Evolutionary conservation across 2,888 invertebrate genomes (phyloP).

Genomic region (Byasa hedistus): DNA sequence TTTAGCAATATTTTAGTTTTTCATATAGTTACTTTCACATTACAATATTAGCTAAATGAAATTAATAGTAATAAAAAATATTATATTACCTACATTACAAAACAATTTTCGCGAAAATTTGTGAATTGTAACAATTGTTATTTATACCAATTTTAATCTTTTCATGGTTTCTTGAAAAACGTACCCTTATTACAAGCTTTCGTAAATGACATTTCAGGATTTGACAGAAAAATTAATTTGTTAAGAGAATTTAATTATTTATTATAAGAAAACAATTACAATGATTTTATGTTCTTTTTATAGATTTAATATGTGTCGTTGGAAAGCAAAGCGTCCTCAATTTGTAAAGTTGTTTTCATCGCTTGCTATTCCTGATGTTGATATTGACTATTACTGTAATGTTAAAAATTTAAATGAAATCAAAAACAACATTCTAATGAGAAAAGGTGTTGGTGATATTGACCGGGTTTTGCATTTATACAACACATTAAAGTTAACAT

Average conservation of each 20-base stretch:
- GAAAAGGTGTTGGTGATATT: constrained; percentile 86
- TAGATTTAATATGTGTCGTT: neutral
- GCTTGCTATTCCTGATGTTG: constrained; percentile 63
- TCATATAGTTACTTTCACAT: no score
- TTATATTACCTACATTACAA: no score
- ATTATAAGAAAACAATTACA: neutral
- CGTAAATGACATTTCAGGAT: neutral
- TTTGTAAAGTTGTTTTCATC: constrained; percentile 43
- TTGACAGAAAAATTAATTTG: neutral
- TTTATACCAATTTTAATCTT: no score
- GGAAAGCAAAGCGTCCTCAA: constrained; percentile 24
- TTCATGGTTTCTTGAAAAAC: neutral
- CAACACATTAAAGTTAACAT: constrained; percentile 49
- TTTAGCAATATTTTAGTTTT: no score
- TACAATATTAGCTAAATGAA: no score
- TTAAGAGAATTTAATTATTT: neutral
- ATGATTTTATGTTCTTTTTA: constrained; percentile 11
- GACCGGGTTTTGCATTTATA: constrained; percentile 74
- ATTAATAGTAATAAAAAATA: no score
- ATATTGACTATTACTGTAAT: constrained; percentile 83
- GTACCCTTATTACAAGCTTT: neutral
- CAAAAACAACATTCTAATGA: constrained; percentile 79
- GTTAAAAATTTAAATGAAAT: constrained; percentile 80
- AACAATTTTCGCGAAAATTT: no score
- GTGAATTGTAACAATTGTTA: no score